phyloP scores from a whole-genome alignment of 2,888 invertebrate species.

The Scaptomyza polygonia region DNA sequence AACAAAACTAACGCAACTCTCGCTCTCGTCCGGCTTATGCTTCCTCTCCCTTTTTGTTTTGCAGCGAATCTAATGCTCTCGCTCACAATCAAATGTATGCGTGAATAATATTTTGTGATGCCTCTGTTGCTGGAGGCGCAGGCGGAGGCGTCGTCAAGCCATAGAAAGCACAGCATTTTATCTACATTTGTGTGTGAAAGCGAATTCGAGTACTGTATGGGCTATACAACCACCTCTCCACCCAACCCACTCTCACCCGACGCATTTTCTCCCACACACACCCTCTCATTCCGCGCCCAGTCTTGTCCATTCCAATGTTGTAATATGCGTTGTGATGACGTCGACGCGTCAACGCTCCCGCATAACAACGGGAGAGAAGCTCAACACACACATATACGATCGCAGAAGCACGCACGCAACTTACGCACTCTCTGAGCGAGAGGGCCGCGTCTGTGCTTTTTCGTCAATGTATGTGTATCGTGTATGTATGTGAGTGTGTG shows the following conservation, averaged over 20 bases:
- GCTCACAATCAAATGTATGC: slow-evolving; percentile 57
- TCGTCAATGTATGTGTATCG: slow-evolving; percentile 17
- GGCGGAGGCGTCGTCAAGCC: slow-evolving; percentile 56
- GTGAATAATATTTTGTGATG: slow-evolving; percentile 64
- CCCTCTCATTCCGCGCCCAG: not conserved
- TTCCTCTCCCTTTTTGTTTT: slow-evolving; percentile 13
- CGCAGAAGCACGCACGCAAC: slow-evolving; percentile 26
- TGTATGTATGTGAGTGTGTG: slow-evolving; percentile 8
- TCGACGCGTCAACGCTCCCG: slow-evolving; percentile 65
- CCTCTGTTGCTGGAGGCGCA: slow-evolving; percentile 16
- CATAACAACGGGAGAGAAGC: slow-evolving; percentile 55
- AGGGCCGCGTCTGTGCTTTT: slow-evolving; percentile 36
- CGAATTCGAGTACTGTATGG: slow-evolving; percentile 49
- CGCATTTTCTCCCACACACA: not conserved
- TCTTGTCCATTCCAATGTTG: slow-evolving; percentile 47
- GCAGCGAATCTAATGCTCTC: slow-evolving; percentile 24
- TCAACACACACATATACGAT: slow-evolving; percentile 6
- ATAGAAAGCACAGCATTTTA: slow-evolving; percentile 65
- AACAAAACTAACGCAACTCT: slow-evolving; percentile 49
- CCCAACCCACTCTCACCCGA: not conserved
- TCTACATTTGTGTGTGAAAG: slow-evolving; percentile 46
- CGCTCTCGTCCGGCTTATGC: slow-evolving; percentile 8
- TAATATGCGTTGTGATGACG: slow-evolving; percentile 69
- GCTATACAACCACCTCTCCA: not conserved
- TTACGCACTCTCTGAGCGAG: slow-evolving; percentile 37